These are phyloP conservation scores for Drosophila rellima DNA, from an alignment of 2,888 invertebrate genomes.

Conservation along the genomic window DNA sequence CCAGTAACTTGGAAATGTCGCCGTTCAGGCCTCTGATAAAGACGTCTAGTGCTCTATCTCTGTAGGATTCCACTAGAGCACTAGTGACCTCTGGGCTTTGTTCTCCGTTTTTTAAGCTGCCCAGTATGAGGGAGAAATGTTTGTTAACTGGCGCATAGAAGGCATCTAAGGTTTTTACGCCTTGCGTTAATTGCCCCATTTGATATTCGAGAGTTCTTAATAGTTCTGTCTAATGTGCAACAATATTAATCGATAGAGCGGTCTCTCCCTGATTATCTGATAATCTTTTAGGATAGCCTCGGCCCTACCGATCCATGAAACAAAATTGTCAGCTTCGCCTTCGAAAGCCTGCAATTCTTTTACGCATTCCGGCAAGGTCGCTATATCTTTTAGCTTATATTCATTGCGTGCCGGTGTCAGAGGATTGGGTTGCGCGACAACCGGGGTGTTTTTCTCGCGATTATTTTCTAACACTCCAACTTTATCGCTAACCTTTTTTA, in stretches of 20 bases:
- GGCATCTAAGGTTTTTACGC: background rate
- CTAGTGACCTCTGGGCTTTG: background rate
- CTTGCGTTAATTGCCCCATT: conserved; percentile 8
- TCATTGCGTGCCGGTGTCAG: background rate
- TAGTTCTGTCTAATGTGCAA: conserved; percentile 8
- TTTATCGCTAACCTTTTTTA: background rate
- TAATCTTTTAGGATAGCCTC: conserved; percentile 6
- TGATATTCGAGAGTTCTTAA: conserved; percentile 8
- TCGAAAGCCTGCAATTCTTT: conserved; percentile 13
- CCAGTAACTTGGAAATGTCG: conserved; percentile 6
- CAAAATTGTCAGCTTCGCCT: background rate
- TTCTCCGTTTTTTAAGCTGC: conserved; percentile 1
- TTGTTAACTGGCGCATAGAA: background rate
- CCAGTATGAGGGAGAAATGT: conserved; percentile 3
- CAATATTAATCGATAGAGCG: conserved; percentile 1
- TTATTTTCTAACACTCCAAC: background rate
- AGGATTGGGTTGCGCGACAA: background rate
- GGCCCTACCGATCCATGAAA: conserved; percentile 9
- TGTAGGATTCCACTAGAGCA: background rate
- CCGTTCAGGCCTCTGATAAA: conserved; percentile 16
- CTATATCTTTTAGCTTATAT: conserved; percentile 1
- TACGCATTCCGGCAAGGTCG: conserved; percentile 18
- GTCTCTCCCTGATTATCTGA: conserved; percentile 3
- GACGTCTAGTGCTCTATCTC: conserved; percentile 7
- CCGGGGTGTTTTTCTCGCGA: background rate